These are phyloP conservation scores for Psittacula echo DNA, from an alignment of 2,797 vertebrate genomes.

Conservation along the genomic window DNA sequence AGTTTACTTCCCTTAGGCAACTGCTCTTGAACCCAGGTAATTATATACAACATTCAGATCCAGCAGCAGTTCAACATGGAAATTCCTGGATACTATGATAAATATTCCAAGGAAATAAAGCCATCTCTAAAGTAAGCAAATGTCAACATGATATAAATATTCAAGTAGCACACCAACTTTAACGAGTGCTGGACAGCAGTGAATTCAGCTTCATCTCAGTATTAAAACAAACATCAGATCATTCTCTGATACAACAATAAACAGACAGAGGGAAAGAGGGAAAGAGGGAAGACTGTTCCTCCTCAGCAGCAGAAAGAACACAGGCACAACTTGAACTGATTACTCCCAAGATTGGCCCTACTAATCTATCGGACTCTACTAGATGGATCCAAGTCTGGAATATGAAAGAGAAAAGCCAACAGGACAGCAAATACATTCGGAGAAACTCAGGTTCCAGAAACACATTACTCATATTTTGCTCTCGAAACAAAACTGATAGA, in stretches of 20 bases:
- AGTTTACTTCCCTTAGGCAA: slow-evolving; percentile 16
- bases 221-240: slow-evolving; percentile 63
- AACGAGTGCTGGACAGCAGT: slow-evolving; percentile 22
- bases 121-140: slow-evolving; percentile 42
- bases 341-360: background rate
- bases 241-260: slow-evolving; percentile 52
- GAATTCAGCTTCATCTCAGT: slow-evolving; percentile 57
- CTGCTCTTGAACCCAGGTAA: slow-evolving; percentile 25
- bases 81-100: slow-evolving; percentile 42
- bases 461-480: background rate
- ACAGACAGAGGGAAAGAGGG: background rate
- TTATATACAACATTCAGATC: slow-evolving; percentile 16
- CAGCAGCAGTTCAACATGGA: slow-evolving; percentile 28
- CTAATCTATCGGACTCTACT: background rate
- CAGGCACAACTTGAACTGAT: background rate
- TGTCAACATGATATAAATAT: slow-evolving; percentile 57
- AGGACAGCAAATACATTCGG: background rate
- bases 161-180: slow-evolving; percentile 54
- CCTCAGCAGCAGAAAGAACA: background rate
- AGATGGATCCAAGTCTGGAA: background rate
- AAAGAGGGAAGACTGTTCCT: background rate
- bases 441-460: slow-evolving; percentile 1
- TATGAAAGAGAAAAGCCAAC: background rate
- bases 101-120: slow-evolving; percentile 68
- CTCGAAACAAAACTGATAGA: slow-evolving; percentile 6